Base-by-base conservation (phyloP, 2,888 invertebrate species). In the Erebia palarica region DNA sequence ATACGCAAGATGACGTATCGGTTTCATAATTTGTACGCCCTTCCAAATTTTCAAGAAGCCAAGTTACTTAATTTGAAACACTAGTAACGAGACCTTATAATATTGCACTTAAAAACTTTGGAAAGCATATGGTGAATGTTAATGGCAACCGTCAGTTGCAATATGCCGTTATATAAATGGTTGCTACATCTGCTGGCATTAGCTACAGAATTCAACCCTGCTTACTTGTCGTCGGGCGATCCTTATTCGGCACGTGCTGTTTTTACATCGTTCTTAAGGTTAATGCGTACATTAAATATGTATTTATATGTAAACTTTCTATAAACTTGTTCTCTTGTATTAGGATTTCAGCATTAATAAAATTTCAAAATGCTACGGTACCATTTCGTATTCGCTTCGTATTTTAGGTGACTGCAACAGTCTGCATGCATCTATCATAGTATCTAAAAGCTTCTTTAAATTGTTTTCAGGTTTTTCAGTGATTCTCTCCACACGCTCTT, bases 121-220 rank as follows among this genome's bases (percentile, higher is more conserved):
- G 64, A 73, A 73, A 73, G 69, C 78, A 77, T 77, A 76, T 75
- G 77, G 74, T 65, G 66, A 69, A 72, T 74, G 76, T 73, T 72
- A 72, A 73, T 72, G 73, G 76, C 73, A 77, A 81, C 75, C 78
- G 77, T 79, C 77, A 76, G 76, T 82, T 78, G 74, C 72, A 81
- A 78, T 80, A 81, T 81, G 80, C 78, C 78, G 82, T 83, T 84
- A 82, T 79, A 79, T 79, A 80, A 82, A 81, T 82, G 77, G 74
- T 76, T 73, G 78, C 75, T 78, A 82, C 85, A 85, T 84, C 83
- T 84, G 84, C 79, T 82, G 78, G 75, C 75, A 79, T 73, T 77
- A 77, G 76, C 77, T 76, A 75, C 75, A 79, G 79, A 82, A 83
- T 47, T 49, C 67, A 49, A 49, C 67, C 67, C 58, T 81, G 80